Base-by-base conservation (phyloP, 1,140 invertebrate genomes). In the Apocrypta bakeri region DNA sequence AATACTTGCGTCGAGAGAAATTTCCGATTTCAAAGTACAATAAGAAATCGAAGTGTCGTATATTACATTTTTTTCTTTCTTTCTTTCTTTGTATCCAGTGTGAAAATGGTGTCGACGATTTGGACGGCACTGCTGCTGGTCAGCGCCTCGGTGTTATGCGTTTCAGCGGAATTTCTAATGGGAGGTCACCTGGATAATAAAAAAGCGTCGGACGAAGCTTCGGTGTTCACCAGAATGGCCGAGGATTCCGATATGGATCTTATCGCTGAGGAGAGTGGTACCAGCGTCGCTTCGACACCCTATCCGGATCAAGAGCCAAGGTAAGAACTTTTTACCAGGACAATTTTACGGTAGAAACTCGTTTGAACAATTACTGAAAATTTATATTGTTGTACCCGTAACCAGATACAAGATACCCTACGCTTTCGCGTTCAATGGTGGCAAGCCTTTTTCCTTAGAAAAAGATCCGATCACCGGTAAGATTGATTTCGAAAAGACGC, bases 391-490 rank as follows among this genome's bases (percentile, higher is more conserved):
- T 37, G 33, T 37, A 37, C n/a, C 12, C 14, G 24, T 14, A 12
- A 68, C 86, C 21, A 88, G 88, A 81, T 90, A 89, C 72, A 88
- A 88, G 63, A 83, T 90, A 24, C 88, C 91, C 56, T 87, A 88
- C 86, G 83, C 91, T 66, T 88, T 92, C 88, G 91, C 92, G 12
- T 95, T 95, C 85, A 95, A 95, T 85, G 93, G 94, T 76, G 95
- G 95, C 29, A 95, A 95, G 84, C 95, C 95, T 0, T 96, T 95
- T 86, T 95, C 95, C 69, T 87, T 95, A 0, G 94, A 95, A 61
- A 95, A 95, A 84, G 95, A 95, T 90, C 94, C 95, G 0, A 89
- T 95, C 21, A 95, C 95, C 0, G 95, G 95, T 7, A 92, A 93
- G 83, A 92, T 95, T 37, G 94, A 95, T 83, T 95, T 95, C 66